These are phyloP conservation scores for Scaptomyza polygonia DNA, from an alignment of 2,888 invertebrate species.

Conservation along the genomic window DNA sequence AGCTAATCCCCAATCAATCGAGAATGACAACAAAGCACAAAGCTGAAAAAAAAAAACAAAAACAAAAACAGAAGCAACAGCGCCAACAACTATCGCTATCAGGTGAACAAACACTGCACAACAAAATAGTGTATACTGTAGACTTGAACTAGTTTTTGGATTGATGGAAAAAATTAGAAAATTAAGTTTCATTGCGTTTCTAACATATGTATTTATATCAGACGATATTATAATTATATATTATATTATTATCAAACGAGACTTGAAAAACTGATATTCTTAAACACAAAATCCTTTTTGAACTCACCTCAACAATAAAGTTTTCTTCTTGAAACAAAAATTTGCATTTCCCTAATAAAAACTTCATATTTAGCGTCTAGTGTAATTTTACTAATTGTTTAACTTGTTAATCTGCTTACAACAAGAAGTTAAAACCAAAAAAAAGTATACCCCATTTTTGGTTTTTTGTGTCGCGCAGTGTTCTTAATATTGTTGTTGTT, in stretches of 20 bases:
- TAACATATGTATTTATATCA: too few relatives aligned
- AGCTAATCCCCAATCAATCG: constrained; percentile 72
- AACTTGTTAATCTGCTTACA: constrained; percentile 9
- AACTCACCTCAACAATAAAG: too few relatives aligned
- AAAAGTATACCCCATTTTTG: too few relatives aligned
- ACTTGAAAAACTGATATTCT: too few relatives aligned
- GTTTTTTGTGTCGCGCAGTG: constrained; percentile 61
- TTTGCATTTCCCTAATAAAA: neutral
- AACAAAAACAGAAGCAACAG: constrained; percentile 34
- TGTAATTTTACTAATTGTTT: constrained; percentile 11
- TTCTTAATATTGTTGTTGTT: constrained; percentile 29
- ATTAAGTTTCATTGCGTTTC: too few relatives aligned
- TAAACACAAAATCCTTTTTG: too few relatives aligned
- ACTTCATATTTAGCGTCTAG: neutral
- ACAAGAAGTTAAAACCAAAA: too few relatives aligned
- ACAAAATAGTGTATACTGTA: constrained; percentile 3
- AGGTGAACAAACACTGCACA: constrained; percentile 68
- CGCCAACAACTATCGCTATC: constrained; percentile 56
- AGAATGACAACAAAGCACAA: constrained; percentile 55
- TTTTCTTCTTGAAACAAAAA: too few relatives aligned
- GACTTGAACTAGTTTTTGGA: neutral
- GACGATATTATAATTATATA: too few relatives aligned
- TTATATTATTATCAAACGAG: too few relatives aligned
- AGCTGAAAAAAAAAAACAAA: constrained; percentile 4
- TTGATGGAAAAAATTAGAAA: too few relatives aligned